Evolutionary conservation across 1,140 invertebrate genomes (phyloP).

Genomic region (Antheraea pernyi): DNA sequence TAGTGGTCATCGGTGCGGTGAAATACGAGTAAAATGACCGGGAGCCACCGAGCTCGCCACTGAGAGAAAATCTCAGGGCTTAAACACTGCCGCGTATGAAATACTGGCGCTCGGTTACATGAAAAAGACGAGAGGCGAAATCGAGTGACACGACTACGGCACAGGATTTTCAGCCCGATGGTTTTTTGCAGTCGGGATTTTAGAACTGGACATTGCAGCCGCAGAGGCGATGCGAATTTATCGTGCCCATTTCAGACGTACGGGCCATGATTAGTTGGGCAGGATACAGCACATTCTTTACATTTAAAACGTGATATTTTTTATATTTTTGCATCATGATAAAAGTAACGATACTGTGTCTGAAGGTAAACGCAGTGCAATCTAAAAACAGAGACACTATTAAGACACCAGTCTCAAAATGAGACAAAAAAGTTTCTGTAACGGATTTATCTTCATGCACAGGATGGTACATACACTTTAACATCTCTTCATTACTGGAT

Average conservation of each 20-base stretch:
- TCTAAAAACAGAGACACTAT: too few relatives aligned
- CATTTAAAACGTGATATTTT: constrained; percentile 5
- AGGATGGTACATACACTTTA: too few relatives aligned
- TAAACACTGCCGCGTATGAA: constrained; percentile 76
- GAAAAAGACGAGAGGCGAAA: constrained; percentile 77
- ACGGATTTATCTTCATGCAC: too few relatives aligned
- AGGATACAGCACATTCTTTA: constrained; percentile 41
- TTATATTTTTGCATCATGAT: too few relatives aligned
- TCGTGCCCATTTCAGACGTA: constrained; percentile 45
- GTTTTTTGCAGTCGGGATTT: constrained; percentile 68
- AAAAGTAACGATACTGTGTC: too few relatives aligned
- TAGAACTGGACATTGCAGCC: constrained; percentile 55
- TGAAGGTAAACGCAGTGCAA: too few relatives aligned
- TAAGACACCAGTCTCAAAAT: too few relatives aligned
- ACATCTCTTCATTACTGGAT: too few relatives aligned
- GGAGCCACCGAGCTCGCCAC: constrained; percentile 48
- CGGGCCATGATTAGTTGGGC: constrained; percentile 61
- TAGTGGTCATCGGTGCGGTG: constrained; percentile 69
- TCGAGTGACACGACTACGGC: constrained; percentile 72
- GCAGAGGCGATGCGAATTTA: constrained; percentile 62
- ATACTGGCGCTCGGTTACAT: constrained; percentile 74
- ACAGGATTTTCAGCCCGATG: constrained; percentile 68
- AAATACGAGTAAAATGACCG: constrained; percentile 67
- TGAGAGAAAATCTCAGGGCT: constrained; percentile 75
- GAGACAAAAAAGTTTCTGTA: too few relatives aligned